These are phyloP conservation scores for Drosophila hydei DNA, from an alignment of 1,140 invertebrate species.

Conservation along the genomic window DNA sequence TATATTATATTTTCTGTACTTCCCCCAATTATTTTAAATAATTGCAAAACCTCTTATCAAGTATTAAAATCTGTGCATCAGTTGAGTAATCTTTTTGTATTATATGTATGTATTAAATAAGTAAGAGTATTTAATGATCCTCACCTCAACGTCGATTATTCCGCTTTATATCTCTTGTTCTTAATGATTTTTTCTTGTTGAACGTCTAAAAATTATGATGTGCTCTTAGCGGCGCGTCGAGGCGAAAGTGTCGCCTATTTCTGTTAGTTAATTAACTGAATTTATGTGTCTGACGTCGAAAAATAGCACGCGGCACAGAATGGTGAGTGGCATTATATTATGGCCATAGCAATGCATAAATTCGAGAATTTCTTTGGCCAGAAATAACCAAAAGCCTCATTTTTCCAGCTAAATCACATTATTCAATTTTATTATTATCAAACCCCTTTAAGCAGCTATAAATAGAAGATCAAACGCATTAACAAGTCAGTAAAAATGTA, in stretches of 20 bases:
- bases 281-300: conserved; percentile 79
- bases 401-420: conserved; percentile 31
- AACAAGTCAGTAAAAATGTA: conserved; percentile 1
- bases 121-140: conserved; percentile 3
- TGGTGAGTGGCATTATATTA: conserved; percentile 33
- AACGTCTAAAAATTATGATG: conserved; percentile 67
- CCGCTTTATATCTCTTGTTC: neutral
- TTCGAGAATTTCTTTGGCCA: conserved; percentile 40
- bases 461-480: conserved; percentile 43
- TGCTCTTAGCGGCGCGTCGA: conserved; percentile 44
- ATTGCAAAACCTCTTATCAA: too few relatives aligned
- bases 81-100: too few relatives aligned
- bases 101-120: neutral
- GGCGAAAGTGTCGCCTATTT: conserved; percentile 72
- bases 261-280: conserved; percentile 77
- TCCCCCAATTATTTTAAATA: too few relatives aligned
- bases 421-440: conserved; percentile 43
- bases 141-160: too few relatives aligned
- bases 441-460: conserved; percentile 33
- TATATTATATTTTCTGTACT: too few relatives aligned
- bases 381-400: conserved; percentile 24
- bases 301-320: conserved; percentile 76
- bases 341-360: conserved; percentile 70
- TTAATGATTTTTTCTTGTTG: conserved; percentile 22
- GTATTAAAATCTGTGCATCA: too few relatives aligned